Percentiles rank a stretch among this genome's conserved stretches.
Conservation (phyloP, 1,140 invertebrate genomes). For the Drosophila pruinosa region DNA sequence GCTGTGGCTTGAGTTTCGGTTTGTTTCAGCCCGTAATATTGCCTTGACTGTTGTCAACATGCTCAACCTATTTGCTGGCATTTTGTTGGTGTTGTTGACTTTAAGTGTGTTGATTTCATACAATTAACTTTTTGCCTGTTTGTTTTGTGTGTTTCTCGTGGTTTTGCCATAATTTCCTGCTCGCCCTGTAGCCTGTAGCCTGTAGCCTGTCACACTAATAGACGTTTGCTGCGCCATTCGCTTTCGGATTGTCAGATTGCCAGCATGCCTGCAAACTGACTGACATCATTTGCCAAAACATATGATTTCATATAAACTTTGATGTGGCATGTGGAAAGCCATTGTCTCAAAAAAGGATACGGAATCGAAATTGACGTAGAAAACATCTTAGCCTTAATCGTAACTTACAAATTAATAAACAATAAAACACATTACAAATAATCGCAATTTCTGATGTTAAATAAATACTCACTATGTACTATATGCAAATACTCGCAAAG, state of each 20-base stretch:
- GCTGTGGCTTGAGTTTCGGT: conserved; percentile 14
- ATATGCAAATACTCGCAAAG: background rate
- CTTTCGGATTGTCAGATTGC: background rate
- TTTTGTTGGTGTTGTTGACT: conserved; percentile 67
- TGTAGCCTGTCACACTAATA: background rate
- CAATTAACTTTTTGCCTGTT: conserved; percentile 79
- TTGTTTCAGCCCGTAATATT: conserved; percentile 60
- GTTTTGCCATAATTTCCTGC: conserved; percentile 58
- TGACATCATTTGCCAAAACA: conserved; percentile 47
- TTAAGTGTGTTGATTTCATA: conserved; percentile 79
- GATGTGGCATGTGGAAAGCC: background rate
- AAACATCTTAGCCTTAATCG: background rate
- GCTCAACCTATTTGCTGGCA: conserved; percentile 60
- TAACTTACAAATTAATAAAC: background rate
- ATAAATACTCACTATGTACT: no score
- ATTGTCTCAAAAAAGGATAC: background rate
- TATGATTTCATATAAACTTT: background rate
- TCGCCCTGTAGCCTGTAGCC: background rate
- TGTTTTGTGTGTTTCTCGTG: conserved; percentile 54
- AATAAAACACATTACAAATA: no score
- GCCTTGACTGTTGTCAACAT: conserved; percentile 76
- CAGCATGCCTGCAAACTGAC: conserved; percentile 15
- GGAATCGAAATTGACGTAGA: background rate
- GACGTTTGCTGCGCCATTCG: background rate
- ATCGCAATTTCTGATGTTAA: no score